A percentile compares a stretch with the other conserved stretches of the same genome.
Conservation (phyloP, 2,888 invertebrate species). For the Eudasyphora cyanicolor region DNA sequence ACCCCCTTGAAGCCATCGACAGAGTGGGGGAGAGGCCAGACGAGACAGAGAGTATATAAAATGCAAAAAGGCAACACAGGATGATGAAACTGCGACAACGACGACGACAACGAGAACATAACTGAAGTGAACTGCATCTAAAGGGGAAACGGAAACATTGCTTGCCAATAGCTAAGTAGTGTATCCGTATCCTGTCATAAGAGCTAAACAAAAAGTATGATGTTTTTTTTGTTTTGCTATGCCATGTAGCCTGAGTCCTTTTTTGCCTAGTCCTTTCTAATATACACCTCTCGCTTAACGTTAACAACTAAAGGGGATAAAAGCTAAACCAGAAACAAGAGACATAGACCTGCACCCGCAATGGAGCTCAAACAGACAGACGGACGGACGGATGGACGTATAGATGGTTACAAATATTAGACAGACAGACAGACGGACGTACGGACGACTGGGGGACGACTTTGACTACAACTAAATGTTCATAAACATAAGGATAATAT, state of each 20-base stretch:
- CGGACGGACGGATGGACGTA: constrained; percentile 33
- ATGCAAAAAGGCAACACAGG: constrained; percentile 22
- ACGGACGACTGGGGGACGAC: constrained; percentile 18
- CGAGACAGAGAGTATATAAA: background rate
- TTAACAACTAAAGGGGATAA: constrained; percentile 47
- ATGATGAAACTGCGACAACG: background rate
- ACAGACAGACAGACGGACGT: background rate
- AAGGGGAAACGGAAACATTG: constrained; percentile 64
- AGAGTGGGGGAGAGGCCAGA: constrained; percentile 32
- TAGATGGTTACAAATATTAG: background rate
- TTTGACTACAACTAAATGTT: constrained; percentile 50
- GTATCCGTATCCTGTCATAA: constrained; percentile 66
- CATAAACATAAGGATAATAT: constrained; percentile 59
- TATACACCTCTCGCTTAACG: constrained; percentile 41
- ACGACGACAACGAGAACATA: background rate
- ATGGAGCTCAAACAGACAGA: background rate
- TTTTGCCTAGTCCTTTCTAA: constrained; percentile 18
- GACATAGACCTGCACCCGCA: background rate
- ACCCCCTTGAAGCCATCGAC: constrained; percentile 6
- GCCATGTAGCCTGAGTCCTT: constrained; percentile 10
- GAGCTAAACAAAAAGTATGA: constrained; percentile 43
- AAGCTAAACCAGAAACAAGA: constrained; percentile 55
- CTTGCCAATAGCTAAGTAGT: constrained; percentile 66
- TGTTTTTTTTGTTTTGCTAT: constrained; percentile 32
- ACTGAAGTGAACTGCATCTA: constrained; percentile 44